These are phyloP conservation scores for Pentalonia nigronervosa DNA, from an alignment of 1,140 invertebrate species.

Conservation along the genomic window DNA sequence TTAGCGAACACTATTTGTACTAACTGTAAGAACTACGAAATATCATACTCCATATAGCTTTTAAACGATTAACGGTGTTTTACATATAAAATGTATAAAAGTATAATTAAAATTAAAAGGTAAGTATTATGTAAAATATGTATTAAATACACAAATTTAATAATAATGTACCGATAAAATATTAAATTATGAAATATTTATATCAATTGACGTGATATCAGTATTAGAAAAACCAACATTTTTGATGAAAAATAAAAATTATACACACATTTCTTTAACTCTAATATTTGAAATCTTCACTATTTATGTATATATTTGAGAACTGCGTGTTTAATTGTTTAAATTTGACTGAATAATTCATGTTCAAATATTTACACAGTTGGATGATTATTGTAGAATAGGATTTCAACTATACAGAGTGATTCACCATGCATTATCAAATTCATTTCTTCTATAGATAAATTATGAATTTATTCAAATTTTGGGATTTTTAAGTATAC, in stretches of 20 bases:
- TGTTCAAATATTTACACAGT: not conserved
- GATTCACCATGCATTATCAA: not conserved
- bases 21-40: not conserved
- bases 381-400: not conserved
- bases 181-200: not conserved
- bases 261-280: not conserved
- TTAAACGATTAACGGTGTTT: not conserved
- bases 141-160: not conserved
- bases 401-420: not conserved
- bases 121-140: not conserved
- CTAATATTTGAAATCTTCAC: not conserved
- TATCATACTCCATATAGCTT: not conserved
- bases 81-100: not conserved
- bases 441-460: not conserved
- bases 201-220: not conserved
- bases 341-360: not conserved
- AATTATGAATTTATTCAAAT: not conserved
- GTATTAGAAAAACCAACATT: not conserved
- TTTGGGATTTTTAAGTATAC: not conserved
- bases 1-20: not conserved
- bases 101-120: not conserved
- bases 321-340: not conserved
- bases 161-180: not conserved
- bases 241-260: not conserved
- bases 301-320: not conserved